A percentile compares a stretch with the other conserved stretches of the same genome.
phyloP scores from a whole-genome alignment of 2,797 vertebrate genomes.

The Ctenochaetus hawaiiensis region DNA sequence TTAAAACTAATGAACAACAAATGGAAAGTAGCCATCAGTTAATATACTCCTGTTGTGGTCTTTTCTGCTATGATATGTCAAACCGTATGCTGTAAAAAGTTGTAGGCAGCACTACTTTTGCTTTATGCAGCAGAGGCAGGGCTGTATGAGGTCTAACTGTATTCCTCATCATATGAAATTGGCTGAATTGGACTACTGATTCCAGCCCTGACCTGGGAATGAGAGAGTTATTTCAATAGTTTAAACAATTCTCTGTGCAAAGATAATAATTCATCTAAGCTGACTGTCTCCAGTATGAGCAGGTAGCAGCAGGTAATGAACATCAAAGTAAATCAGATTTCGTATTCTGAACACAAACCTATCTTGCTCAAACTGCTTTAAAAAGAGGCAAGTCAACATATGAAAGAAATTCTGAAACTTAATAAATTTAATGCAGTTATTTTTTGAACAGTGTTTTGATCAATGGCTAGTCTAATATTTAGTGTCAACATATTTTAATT shows the following conservation, averaged over 20 bases:
- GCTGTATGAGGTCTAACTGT: background rate
- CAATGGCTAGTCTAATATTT: background rate
- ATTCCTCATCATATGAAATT: background rate
- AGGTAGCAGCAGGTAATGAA: constrained; percentile 41
- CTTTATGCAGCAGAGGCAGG: background rate
- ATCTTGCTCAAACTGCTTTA: constrained; percentile 41
- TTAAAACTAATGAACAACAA: background rate
- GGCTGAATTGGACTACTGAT: background rate
- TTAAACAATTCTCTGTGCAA: constrained; percentile 26
- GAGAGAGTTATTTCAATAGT: no score
- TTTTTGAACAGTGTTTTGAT: constrained; percentile 10
- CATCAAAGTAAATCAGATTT: constrained; percentile 62
- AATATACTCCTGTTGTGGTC: background rate
- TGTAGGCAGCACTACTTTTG: background rate
- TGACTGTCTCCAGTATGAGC: constrained; percentile 23
- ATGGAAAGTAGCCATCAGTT: background rate
- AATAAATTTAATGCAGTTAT: constrained; percentile 14
- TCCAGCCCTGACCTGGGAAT: background rate
- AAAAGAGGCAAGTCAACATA: constrained; percentile 47
- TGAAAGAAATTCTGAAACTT: constrained; percentile 36
- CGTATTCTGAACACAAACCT: constrained; percentile 38
- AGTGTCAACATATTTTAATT: background rate
- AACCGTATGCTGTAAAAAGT: background rate
- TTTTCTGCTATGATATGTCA: background rate
- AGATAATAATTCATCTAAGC: constrained; percentile 49